Evolutionary conservation across 2,797 vertebrate species (phyloP).

Genomic region (Molossus alvarezi): DNA sequence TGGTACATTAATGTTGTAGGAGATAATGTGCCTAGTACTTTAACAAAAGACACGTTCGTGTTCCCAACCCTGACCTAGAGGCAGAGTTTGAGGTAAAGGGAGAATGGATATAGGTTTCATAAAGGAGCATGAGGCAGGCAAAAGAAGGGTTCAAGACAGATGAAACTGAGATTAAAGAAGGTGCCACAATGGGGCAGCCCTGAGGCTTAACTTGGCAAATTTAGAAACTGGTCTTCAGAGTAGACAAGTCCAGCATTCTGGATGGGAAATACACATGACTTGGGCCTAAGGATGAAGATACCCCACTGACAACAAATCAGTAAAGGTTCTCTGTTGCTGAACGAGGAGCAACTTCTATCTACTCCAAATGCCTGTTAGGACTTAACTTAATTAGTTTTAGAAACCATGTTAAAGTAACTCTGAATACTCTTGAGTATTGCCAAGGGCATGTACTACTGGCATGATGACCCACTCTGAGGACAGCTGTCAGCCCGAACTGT

Average conservation of each 20-base stretch:
- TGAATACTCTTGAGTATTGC: background rate
- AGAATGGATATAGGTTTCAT: background rate
- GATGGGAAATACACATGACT: background rate
- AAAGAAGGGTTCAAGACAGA: background rate
- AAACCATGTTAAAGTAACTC: background rate
- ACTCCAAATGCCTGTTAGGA: constrained; percentile 41
- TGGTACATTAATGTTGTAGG: background rate
- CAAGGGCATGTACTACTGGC: background rate
- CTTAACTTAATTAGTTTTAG: constrained; percentile 30
- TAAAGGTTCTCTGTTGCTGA: constrained; percentile 19
- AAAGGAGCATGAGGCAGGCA: background rate
- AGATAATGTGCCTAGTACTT: background rate
- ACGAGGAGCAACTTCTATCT: background rate
- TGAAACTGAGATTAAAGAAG: background rate
- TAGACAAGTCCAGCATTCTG: background rate
- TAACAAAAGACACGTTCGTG: background rate
- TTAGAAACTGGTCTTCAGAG: background rate
- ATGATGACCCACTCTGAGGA: background rate
- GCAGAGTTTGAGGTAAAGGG: background rate
- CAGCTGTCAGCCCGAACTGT: background rate
- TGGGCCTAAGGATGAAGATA: constrained; percentile 23
- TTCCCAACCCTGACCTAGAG: background rate
- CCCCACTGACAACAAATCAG: constrained; percentile 43
- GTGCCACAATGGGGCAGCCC: rapidly evolving
- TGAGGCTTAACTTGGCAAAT: background rate